These are phyloP conservation scores for Phoeniculus purpureus DNA, from an alignment of 2,797 vertebrate species.

Conservation along the genomic window DNA sequence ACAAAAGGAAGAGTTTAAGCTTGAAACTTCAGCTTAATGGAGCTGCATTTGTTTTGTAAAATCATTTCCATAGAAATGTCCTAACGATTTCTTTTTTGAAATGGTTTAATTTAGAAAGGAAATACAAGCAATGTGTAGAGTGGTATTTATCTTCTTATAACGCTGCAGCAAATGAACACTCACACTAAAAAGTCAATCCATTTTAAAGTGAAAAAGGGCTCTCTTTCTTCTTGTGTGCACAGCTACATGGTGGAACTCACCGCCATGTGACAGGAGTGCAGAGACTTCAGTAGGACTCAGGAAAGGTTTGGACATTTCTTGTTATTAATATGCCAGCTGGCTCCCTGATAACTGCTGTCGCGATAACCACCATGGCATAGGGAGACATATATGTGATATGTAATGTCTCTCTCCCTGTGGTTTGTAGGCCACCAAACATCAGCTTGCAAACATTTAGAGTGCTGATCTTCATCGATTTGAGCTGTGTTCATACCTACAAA, in stretches of 20 bases:
- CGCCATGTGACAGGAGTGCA: not conserved
- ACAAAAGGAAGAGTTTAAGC: not conserved
- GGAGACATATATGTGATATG: not conserved
- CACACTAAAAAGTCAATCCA: not conserved
- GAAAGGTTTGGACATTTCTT: not conserved
- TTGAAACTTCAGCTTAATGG: slow-evolving; percentile 8
- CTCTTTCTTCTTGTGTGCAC: not conserved
- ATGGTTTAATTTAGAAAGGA: not conserved
- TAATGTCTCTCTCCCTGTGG: not conserved
- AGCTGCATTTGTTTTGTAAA: not conserved
- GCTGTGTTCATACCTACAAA: not conserved
- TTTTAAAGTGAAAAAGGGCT: not conserved
- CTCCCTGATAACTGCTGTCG: not conserved
- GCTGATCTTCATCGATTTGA: not conserved
- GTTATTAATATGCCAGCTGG: not conserved
- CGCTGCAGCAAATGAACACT: not conserved
- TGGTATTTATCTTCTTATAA: not conserved
- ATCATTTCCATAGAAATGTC: not conserved
- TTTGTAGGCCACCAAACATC: not conserved
- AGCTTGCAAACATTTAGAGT: not conserved
- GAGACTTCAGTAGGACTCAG: not conserved
- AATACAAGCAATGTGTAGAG: not conserved
- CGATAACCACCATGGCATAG: not conserved
- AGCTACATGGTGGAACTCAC: not conserved
- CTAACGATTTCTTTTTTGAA: not conserved